Evolutionary conservation across 2,888 invertebrate species (phyloP).

Genomic region (Scrobipalpa atriplicella): DNA sequence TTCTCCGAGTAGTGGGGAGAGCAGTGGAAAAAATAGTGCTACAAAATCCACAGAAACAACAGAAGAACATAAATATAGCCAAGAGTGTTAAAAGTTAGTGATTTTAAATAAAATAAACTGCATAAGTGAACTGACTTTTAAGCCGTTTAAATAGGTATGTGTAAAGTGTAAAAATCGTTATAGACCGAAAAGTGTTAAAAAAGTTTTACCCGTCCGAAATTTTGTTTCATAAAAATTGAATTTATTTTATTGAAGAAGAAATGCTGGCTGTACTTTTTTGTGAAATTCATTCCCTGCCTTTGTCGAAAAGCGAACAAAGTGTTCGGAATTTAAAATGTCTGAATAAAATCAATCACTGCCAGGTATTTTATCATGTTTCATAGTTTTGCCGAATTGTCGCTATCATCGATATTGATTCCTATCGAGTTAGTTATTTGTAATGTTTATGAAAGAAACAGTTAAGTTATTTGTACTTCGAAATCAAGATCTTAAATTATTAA

Average conservation of each 20-base stretch:
- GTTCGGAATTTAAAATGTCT: not conserved
- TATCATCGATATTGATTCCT: not conserved
- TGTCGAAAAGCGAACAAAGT: not conserved
- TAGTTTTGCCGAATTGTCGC: not conserved
- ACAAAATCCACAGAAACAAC: slow-evolving; percentile 57
- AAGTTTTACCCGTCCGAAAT: slow-evolving; percentile 19
- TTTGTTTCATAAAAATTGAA: not conserved
- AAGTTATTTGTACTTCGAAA: slow-evolving; percentile 13
- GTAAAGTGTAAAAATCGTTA: slow-evolving; percentile 6
- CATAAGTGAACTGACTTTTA: not conserved
- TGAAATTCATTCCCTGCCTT: not conserved
- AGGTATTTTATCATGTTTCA: not conserved
- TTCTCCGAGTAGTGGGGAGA: slow-evolving; percentile 46
- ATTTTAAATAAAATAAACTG: not conserved
- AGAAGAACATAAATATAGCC: slow-evolving; percentile 44
- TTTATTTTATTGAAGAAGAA: not conserved
- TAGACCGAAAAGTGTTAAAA: slow-evolving; percentile 19
- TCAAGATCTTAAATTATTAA: too few species aligned
- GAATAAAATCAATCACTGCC: not conserved
- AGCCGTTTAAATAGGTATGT: not conserved
- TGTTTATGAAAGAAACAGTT: not conserved
- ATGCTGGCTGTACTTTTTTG: slow-evolving; percentile 2
- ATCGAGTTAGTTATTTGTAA: not conserved
- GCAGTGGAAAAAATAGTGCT: slow-evolving; percentile 47
- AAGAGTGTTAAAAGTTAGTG: slow-evolving; percentile 20